A percentile compares a stretch with the other conserved stretches of the same genome.
Conservation (phyloP, 1,140 invertebrate species). For the Conus ventricosus region DNA sequence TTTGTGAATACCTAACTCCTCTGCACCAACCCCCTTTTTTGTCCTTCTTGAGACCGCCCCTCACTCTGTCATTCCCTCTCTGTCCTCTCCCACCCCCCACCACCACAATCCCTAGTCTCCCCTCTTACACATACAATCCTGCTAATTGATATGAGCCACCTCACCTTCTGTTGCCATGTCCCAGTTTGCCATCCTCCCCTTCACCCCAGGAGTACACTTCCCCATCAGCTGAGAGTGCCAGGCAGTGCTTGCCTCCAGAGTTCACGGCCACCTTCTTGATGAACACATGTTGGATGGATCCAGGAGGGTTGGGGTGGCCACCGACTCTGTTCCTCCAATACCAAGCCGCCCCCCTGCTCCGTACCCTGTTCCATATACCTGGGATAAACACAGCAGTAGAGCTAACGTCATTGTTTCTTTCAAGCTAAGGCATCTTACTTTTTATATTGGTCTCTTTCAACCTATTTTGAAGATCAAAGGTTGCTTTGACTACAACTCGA, state of each 20-base stretch:
- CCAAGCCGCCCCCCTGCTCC: slow-evolving; percentile 93
- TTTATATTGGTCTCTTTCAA: too few species aligned
- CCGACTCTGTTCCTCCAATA: slow-evolving; percentile 95
- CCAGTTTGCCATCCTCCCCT: slow-evolving; percentile 96
- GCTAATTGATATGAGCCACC: slow-evolving; percentile 32
- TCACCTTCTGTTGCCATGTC: slow-evolving; percentile 91
- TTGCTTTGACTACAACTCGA: too few species aligned
- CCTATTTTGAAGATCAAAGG: too few species aligned
- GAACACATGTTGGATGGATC: slow-evolving; percentile 95
- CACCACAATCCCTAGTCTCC: not conserved
- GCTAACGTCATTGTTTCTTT: too few species aligned
- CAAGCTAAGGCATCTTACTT: too few species aligned
- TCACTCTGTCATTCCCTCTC: not conserved
- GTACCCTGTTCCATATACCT: slow-evolving; percentile 84
- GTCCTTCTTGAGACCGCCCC: too few species aligned
- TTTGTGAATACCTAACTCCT: too few species aligned
- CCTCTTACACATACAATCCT: not conserved
- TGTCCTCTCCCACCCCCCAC: not conserved
- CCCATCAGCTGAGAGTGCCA: slow-evolving; percentile 92
- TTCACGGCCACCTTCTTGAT: slow-evolving; percentile 97
- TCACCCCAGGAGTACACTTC: slow-evolving; percentile 98
- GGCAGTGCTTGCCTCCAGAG: slow-evolving; percentile 96
- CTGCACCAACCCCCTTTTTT: too few species aligned
- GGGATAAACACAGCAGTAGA: slow-evolving; percentile 73
- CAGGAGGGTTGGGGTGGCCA: slow-evolving; percentile 88